phyloP scores from a whole-genome alignment of 92 coral and sea anemone species.

The Anthopleura xanthogrammica region DNA sequence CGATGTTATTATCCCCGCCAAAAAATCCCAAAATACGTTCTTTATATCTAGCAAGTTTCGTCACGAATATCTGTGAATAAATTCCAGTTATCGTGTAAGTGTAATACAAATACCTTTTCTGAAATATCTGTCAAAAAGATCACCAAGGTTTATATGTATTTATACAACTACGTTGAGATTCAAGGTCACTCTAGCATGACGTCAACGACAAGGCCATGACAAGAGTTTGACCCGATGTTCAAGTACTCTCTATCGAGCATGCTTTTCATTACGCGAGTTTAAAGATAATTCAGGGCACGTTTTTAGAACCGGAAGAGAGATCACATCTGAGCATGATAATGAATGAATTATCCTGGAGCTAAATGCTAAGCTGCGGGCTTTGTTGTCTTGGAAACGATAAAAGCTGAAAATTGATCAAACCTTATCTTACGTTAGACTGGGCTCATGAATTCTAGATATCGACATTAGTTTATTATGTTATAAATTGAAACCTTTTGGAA shows the following conservation, averaged over 20 bases:
- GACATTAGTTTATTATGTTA: too few relatives aligned
- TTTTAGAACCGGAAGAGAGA: not conserved
- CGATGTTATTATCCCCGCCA: not conserved
- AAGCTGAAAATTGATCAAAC: not conserved
- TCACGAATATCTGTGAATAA: not conserved
- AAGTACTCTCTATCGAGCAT: not conserved
- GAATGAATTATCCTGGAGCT: not conserved
- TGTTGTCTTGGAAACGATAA: not conserved
- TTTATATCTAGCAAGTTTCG: not conserved
- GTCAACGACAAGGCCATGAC: not conserved
- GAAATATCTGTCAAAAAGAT: not conserved
- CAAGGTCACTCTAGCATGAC: conserved; percentile 4
- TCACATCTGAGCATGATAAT: not conserved
- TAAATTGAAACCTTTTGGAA: too few relatives aligned
- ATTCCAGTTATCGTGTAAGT: not conserved
- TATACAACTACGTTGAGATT: not conserved
- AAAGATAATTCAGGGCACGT: not conserved
- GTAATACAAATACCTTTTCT: not conserved
- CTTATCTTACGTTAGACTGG: too few relatives aligned
- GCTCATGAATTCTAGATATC: too few relatives aligned
- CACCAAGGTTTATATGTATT: not conserved
- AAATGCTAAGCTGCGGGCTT: not conserved
- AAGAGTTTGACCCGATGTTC: not conserved
- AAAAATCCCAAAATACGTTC: not conserved
- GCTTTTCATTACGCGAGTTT: not conserved